phyloP scores from a whole-genome alignment of 2,113 vertebrate species.

The Eulacestoma nigropectus region DNA sequence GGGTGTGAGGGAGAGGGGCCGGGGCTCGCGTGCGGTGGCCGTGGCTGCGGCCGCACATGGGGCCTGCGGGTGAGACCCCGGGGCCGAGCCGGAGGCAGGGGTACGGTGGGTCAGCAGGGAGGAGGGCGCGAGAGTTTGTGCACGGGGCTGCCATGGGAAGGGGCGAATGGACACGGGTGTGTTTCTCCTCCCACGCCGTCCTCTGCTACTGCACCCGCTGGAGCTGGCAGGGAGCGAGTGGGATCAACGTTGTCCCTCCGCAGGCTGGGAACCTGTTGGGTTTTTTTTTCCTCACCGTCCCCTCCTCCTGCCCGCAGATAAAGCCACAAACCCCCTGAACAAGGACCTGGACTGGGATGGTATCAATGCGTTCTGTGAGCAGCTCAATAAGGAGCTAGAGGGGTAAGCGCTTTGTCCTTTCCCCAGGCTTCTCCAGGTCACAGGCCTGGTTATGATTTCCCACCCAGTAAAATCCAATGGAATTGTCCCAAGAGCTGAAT shows the following conservation, averaged over 20 bases:
- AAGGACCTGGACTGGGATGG: slow-evolving; percentile 89
- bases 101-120: not conserved
- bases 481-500: not conserved
- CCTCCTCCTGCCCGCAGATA: slow-evolving; percentile 71
- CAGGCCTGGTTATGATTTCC: not conserved
- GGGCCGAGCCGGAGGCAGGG: not conserved
- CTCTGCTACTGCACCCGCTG: not conserved
- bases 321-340: slow-evolving; percentile 92
- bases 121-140: not conserved
- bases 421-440: not conserved
- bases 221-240: accelerated
- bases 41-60: too few relatives aligned
- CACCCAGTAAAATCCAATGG: not conserved
- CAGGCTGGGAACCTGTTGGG: not conserved
- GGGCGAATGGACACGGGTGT: accelerated
- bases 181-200: too few relatives aligned
- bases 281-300: not conserved
- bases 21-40: not conserved
- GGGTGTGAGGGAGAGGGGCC: not conserved
- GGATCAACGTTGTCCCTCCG: not conserved
- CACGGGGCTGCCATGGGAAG: not conserved
- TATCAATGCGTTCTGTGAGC: slow-evolving; percentile 89
- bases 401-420: slow-evolving; percentile 75
- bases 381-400: slow-evolving; percentile 89
- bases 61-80: not conserved